phyloP scores from a whole-genome alignment of 2,888 invertebrate species.

The Yponomeuta evonymella region DNA sequence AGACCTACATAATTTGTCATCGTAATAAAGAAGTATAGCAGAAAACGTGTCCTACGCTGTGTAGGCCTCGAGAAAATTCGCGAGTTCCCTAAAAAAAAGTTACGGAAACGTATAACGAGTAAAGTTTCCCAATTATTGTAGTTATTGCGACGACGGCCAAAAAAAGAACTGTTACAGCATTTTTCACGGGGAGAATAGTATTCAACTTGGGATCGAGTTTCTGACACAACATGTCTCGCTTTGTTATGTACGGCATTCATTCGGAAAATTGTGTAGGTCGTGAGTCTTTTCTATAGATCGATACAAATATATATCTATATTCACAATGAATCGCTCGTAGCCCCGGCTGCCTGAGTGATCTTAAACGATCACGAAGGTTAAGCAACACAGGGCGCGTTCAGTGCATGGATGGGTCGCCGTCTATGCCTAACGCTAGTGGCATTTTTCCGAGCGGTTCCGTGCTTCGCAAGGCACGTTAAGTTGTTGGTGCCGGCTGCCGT shows the following conservation, averaged over 20 bases:
- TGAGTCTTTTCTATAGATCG: too few relatives aligned
- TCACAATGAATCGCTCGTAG: too few relatives aligned
- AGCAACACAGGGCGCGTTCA: too few relatives aligned
- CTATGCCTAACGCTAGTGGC: too few relatives aligned
- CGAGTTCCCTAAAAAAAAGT: constrained; percentile 32
- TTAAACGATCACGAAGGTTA: too few relatives aligned
- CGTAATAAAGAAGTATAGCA: neutral
- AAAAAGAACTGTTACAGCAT: constrained; percentile 37
- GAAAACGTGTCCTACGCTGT: neutral
- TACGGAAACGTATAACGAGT: constrained; percentile 65
- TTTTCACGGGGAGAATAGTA: neutral
- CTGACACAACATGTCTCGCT: neutral
- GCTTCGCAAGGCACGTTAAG: too few relatives aligned
- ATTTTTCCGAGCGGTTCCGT: too few relatives aligned
- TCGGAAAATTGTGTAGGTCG: too few relatives aligned
- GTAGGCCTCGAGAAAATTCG: neutral
- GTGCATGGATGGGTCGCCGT: too few relatives aligned
- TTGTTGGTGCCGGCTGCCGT: too few relatives aligned
- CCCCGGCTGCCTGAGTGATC: too few relatives aligned
- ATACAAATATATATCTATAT: too few relatives aligned
- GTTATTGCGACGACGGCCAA: constrained; percentile 41
- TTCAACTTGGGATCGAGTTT: neutral
- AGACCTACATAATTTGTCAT: neutral
- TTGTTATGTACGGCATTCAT: neutral
- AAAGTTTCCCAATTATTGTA: constrained; percentile 71